phyloP scores from a whole-genome alignment of 2,888 invertebrate genomes.

The Campaea margaritaria region DNA sequence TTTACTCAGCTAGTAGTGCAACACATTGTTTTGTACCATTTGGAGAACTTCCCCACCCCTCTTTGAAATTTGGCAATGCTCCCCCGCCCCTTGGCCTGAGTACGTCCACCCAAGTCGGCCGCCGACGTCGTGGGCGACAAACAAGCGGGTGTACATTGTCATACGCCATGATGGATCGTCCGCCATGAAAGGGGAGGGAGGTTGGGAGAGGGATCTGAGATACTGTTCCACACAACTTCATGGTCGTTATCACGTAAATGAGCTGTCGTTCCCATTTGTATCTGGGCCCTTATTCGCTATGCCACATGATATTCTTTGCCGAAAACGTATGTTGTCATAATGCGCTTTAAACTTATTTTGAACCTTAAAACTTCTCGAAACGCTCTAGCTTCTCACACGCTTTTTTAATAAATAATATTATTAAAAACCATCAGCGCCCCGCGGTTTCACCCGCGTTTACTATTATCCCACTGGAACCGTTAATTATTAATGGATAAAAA shows the following conservation, averaged over 20 bases:
- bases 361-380: too few relatives aligned
- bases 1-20: too few relatives aligned
- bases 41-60: too few relatives aligned
- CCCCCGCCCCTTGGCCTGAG: slow-evolving; percentile 15
- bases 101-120: slow-evolving; percentile 20
- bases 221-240: slow-evolving; percentile 37
- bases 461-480: too few relatives aligned
- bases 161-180: slow-evolving; percentile 40
- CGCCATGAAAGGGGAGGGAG: slow-evolving; percentile 21
- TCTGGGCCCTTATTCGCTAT: slow-evolving; percentile 7
- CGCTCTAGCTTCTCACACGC: too few relatives aligned
- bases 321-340: too few relatives aligned
- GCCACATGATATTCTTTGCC: background rate
- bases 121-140: slow-evolving; percentile 37
- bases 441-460: too few relatives aligned
- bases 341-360: too few relatives aligned
- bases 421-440: too few relatives aligned
- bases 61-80: background rate
- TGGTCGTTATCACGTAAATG: slow-evolving; percentile 33
- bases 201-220: slow-evolving; percentile 33
- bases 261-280: slow-evolving; percentile 28
- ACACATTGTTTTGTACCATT: too few relatives aligned
- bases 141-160: slow-evolving; percentile 36
- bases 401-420: too few relatives aligned
- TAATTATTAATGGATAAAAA: too few relatives aligned